phyloP scores from a whole-genome alignment of 1,140 invertebrate genomes.

The Aphelinus certus region DNA sequence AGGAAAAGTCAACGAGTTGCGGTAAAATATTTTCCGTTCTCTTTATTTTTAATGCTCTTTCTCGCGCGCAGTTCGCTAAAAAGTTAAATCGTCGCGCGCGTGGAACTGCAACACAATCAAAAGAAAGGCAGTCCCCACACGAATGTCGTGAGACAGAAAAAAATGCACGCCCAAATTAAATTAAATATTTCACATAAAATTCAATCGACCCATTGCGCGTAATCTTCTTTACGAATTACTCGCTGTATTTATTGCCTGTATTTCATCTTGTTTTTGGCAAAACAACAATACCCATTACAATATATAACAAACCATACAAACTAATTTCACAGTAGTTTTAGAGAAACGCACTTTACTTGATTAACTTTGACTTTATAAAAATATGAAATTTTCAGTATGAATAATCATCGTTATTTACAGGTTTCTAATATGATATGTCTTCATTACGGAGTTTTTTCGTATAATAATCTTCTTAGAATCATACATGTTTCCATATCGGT shows the following conservation, averaged over 20 bases:
- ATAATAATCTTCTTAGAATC: not conserved
- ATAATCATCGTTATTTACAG: constrained; percentile 3
- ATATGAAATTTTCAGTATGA: too few species aligned
- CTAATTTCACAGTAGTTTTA: constrained; percentile 10
- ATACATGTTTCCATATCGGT: not conserved
- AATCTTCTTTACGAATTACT: too few species aligned
- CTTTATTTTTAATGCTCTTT: constrained; percentile 36
- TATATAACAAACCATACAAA: too few species aligned
- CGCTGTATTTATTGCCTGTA: not conserved
- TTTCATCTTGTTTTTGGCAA: not conserved
- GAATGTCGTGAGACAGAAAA: too few species aligned
- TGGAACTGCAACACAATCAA: too few species aligned
- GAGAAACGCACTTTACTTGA: constrained; percentile 40
- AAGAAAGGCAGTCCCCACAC: too few species aligned
- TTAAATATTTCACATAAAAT: too few species aligned
- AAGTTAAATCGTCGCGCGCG: too few species aligned
- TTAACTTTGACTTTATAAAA: not conserved
- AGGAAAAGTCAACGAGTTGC: constrained; percentile 34
- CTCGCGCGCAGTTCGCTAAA: not conserved
- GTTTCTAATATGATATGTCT: not conserved
- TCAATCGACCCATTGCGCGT: too few species aligned
- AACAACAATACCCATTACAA: too few species aligned
- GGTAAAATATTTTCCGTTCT: constrained; percentile 39
- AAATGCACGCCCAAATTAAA: too few species aligned
- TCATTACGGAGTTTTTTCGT: too few species aligned